A percentile compares a stretch with the other conserved stretches of the same genome.
phyloP scores from a whole-genome alignment of 35 echinoderm and acorn worm species.

The Lytechinus variegatus region DNA sequence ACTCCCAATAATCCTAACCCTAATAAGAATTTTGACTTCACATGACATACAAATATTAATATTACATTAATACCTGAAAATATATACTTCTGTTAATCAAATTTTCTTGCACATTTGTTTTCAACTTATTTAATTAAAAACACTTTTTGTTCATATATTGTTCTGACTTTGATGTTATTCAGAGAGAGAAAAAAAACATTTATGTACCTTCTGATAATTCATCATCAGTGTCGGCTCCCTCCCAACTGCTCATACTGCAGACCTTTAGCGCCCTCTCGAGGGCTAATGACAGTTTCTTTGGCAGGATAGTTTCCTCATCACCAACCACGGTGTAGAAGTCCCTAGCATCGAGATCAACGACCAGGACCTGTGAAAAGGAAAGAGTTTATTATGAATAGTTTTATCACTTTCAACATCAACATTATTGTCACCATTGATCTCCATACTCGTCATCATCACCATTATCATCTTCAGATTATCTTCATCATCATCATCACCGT shows the following conservation, averaged over 20 bases:
- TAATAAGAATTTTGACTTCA: no score
- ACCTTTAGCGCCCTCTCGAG: conserved; percentile 67
- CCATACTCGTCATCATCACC: no score
- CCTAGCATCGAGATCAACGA: conserved; percentile 73
- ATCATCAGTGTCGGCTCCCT: conserved; percentile 51
- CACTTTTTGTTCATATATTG: neutral
- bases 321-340: conserved; percentile 79
- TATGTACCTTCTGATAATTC: conserved; percentile 48
- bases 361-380: conserved; percentile 59
- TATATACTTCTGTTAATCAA: no score
- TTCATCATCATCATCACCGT: neutral
- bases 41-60: no score
- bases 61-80: no score
- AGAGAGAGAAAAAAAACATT: no score
- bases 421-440: no score
- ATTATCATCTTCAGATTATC: neutral
- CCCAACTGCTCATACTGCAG: conserved; percentile 35
- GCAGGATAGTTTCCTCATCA: conserved; percentile 88
- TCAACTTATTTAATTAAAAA: neutral
- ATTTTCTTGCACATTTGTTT: no score
- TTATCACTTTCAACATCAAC: neutral
- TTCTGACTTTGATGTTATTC: neutral
- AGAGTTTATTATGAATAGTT: neutral
- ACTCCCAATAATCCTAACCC: no score
- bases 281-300: conserved; percentile 75